Conservation (phyloP, 2,888 invertebrate species). For the Andricus curvator region DNA sequence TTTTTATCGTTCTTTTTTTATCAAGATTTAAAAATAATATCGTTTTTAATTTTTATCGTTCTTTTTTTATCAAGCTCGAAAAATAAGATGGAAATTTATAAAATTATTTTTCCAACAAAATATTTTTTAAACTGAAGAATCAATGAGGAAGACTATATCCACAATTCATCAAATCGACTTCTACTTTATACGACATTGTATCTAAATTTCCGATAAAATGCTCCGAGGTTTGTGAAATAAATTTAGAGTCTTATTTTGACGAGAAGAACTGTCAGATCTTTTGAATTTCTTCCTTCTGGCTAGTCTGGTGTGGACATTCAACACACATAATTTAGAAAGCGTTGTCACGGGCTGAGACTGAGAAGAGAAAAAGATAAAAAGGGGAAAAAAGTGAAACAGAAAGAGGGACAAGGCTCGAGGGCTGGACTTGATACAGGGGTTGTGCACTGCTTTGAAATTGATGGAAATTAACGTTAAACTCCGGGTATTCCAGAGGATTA, state of each 20-base stretch:
- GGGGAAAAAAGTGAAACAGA: slow-evolving; percentile 27
- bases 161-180: not conserved
- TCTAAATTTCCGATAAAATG: not conserved
- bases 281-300: slow-evolving; percentile 6
- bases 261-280: slow-evolving; percentile 1
- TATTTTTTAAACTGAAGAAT: too few species aligned
- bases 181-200: not conserved
- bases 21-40: not conserved
- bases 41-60: not conserved
- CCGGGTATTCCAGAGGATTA: slow-evolving; percentile 45
- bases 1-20: not conserved
- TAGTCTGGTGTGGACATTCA: slow-evolving; percentile 24
- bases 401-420: slow-evolving; percentile 8
- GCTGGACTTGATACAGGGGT: not conserved
- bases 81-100: not conserved
- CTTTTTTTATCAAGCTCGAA: not conserved
- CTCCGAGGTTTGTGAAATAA: not conserved
- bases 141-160: not conserved
- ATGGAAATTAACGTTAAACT: slow-evolving; percentile 48
- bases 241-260: slow-evolving; percentile 3
- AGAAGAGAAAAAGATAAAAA: slow-evolving; percentile 10
- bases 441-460: slow-evolving; percentile 44
- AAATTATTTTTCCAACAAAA: not conserved
- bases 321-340: slow-evolving; percentile 41
- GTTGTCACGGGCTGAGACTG: slow-evolving; percentile 23